Evolutionary conservation across 1,140 invertebrate genomes (phyloP), one percentile per base, ranked within the genome.

Genomic region (Orussus abietinus): DNA sequence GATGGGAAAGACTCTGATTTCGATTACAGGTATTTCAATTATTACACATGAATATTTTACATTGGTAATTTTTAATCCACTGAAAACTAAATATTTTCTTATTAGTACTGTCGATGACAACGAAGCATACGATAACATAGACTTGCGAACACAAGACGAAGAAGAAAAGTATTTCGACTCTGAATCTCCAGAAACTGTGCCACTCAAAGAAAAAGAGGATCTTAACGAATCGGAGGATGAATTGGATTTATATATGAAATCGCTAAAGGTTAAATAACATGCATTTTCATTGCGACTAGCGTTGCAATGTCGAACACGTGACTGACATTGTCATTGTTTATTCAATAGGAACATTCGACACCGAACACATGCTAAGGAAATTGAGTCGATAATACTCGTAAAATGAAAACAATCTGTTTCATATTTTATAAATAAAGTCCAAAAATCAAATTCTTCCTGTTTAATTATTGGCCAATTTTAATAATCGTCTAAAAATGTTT

Each of bases 131-230:
- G 90, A 93, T 77, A 81, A 86, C 55, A 62, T 89, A 3, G 75
- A 83, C 21, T 77, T 82, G 48, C 57, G 78, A 39, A 75, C 75
- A 20, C 77, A 80, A 55, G 90, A 93, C 72, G 86, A 83, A 53
- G 88, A 94, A 72, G 90, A 93, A 55, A 85, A 84, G 62, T 94
- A 93, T 62, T 94, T 94, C 75, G 88, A 92, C 64, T 80, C 81
- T 5, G 86, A 89, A 69, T 79, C 80, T 31, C 79, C 82, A 48
- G 80, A 81, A 47, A 64, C 66, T 38, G 57, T 75, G 43, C 59
- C 59, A 39, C 40, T 67, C 15, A 62, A 69, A 42, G 74, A 77
- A 46, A 69, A 74, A 12, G 67, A 72, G 50, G 69, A 75, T 32
- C 42, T 54, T 13, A 51, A 42, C 12, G 55, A 69, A 32, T 61